Evolutionary conservation across 2,888 invertebrate species (phyloP), one percentile per base, ranked within the genome.

Genomic region (Spialia ferax): DNA sequence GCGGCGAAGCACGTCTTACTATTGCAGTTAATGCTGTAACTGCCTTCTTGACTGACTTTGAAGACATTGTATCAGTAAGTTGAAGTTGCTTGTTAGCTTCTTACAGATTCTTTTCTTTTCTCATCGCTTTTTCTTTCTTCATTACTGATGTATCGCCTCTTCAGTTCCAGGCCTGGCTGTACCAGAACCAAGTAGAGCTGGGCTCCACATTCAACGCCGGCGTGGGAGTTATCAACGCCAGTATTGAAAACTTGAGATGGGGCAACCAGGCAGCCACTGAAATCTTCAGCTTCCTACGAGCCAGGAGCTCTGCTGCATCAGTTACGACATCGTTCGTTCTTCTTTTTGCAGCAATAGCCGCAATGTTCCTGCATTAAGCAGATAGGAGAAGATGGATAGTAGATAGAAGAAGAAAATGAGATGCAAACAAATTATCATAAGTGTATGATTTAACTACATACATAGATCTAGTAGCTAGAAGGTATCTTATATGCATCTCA

Each of bases 161-260:
- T 13, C 82, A 93, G 93, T 90, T 91, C 85, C 90, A 90, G 78
- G 20, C 66, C 0, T 93, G 91, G 91, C 71, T 84, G 1, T 90
- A 86, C 72, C 20, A 59, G 0, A 83, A 86, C 68, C 92, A 93
- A 72, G 2, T 81, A 0, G 76, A 72, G 0, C 75, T 91, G 7
- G 81, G 70, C 1, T 74, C 70, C 0, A 81, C 86, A 0, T 90
- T 93, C 76, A 2, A 54, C 0, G 69, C 70, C 11, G 88, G 84
- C 1, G 77, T 77, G 0, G 42, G 65, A 5, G 89, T 83, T 0
- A 76, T 91, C 8, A 74, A 63, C 10, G 10, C 84, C 0, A 85
- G 88, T 1, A 72, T 87, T 6, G 70, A 45, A 59, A 93, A 93
- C 73, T 70, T 91, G 0, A 32, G 75, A 15, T 93, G 92, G 93